Percentiles rank a stretch among this genome's conserved stretches.
These are phyloP conservation scores for Alligator mississippiensis DNA, from an alignment of 2,113 vertebrate genomes.

Conservation along the genomic window DNA sequence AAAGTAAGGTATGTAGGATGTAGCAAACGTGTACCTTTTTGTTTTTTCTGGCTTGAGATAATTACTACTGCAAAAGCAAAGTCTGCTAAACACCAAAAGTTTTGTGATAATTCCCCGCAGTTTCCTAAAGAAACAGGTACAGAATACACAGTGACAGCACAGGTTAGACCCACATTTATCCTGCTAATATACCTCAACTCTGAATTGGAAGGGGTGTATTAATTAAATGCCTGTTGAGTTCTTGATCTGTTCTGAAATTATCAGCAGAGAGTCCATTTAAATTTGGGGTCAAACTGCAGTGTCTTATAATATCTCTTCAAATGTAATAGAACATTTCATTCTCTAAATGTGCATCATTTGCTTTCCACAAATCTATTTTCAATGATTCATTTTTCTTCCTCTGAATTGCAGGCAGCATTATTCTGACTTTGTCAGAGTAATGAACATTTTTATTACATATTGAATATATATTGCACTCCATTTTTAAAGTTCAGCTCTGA, in stretches of 20 bases:
- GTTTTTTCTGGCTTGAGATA: neutral
- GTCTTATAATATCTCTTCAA: neutral
- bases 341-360: neutral
- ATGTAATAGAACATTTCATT: neutral
- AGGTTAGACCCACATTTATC: neutral
- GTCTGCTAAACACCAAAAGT: neutral
- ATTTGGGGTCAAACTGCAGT: neutral
- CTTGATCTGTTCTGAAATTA: neutral
- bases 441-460: neutral
- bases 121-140: neutral
- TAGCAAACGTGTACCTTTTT: neutral
- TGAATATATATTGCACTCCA: neutral
- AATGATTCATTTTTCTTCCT: neutral
- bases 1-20: neutral
- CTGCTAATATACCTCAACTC: neutral
- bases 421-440: neutral
- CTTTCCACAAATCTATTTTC: neutral
- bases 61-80: neutral
- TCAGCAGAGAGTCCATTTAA: neutral
- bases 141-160: neutral
- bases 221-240: neutral
- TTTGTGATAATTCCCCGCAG: fast-evolving
- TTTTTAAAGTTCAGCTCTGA: neutral
- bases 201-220: neutral
- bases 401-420: neutral